phyloP scores from a whole-genome alignment of 2,888 invertebrate species.

The Leucophenga maculata region DNA sequence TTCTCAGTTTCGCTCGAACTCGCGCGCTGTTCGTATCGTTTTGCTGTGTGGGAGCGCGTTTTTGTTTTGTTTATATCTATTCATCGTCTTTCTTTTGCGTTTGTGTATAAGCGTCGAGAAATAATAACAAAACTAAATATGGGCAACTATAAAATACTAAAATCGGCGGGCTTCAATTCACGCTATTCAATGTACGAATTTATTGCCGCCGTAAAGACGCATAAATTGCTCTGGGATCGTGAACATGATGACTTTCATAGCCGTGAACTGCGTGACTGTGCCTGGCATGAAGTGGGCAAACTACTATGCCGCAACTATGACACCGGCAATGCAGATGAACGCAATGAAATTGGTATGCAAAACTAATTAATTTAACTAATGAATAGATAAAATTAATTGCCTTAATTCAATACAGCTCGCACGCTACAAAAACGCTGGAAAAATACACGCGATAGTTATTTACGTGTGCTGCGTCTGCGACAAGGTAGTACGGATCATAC shows the following conservation, averaged over 20 bases:
- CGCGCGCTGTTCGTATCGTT: slow-evolving; percentile 11
- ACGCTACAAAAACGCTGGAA: slow-evolving; percentile 58
- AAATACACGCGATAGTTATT: slow-evolving; percentile 57
- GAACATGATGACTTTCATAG: slow-evolving; percentile 55
- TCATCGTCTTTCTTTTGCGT: neutral
- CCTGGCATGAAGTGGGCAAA: slow-evolving; percentile 55
- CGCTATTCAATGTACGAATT: slow-evolving; percentile 59
- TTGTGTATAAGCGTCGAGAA: neutral
- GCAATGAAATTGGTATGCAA: slow-evolving; percentile 51
- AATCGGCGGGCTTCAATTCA: slow-evolving; percentile 42
- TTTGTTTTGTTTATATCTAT: neutral
- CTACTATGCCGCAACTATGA: slow-evolving; percentile 48
- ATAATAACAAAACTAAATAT: slow-evolving; percentile 33
- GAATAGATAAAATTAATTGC: neutral
- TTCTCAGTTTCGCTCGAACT: neutral
- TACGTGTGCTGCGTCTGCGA: slow-evolving; percentile 49
- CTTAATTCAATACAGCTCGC: slow-evolving; percentile 49
- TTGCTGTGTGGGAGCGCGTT: slow-evolving; percentile 20
- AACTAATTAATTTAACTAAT: neutral
- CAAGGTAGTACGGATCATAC: slow-evolving; percentile 44
- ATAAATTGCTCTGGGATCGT: slow-evolving; percentile 53
- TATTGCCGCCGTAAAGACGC: slow-evolving; percentile 51
- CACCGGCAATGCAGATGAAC: slow-evolving; percentile 40
- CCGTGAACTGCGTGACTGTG: slow-evolving; percentile 52
- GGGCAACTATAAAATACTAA: slow-evolving; percentile 55